Conservation (phyloP, 2,113 vertebrate genomes). For the Nymphicus hollandicus region DNA sequence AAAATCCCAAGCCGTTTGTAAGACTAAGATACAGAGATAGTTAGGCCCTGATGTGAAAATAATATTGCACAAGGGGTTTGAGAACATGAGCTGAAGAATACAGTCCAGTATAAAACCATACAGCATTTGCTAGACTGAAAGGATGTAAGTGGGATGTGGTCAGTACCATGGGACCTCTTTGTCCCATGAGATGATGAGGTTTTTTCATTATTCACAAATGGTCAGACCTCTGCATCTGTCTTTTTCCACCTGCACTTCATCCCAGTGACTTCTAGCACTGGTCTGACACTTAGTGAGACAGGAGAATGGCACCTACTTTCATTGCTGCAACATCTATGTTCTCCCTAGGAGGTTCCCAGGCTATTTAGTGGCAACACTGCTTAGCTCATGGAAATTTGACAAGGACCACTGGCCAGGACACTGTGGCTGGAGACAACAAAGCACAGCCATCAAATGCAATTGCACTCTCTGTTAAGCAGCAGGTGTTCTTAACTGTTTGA, state of each 20-base stretch:
- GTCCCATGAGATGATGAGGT: accelerated
- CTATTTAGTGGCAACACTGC: background rate
- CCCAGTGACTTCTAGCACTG: background rate
- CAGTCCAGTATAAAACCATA: background rate
- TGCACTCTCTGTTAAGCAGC: constrained; percentile 33
- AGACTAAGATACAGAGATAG: background rate
- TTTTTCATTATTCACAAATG: background rate
- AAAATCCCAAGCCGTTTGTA: background rate
- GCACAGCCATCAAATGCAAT: constrained; percentile 47
- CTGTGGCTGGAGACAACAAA: constrained; percentile 49
- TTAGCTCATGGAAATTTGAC: background rate
- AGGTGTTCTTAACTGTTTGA: constrained; percentile 57
- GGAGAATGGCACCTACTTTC: background rate
- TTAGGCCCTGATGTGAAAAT: background rate
- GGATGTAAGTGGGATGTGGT: background rate
- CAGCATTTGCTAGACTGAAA: background rate
- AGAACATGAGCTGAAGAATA: background rate
- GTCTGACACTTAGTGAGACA: background rate
- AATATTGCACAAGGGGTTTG: accelerated
- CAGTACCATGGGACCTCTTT: background rate
- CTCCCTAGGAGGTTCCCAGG: background rate
- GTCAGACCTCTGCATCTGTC: background rate
- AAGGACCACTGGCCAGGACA: constrained; percentile 19
- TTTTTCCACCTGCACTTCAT: background rate
- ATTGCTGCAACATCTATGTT: background rate